A percentile compares a stretch with the other conserved stretches of the same genome.
Conservation (phyloP, 2,888 invertebrate species). For the Heterodera filipjevi region DNA sequence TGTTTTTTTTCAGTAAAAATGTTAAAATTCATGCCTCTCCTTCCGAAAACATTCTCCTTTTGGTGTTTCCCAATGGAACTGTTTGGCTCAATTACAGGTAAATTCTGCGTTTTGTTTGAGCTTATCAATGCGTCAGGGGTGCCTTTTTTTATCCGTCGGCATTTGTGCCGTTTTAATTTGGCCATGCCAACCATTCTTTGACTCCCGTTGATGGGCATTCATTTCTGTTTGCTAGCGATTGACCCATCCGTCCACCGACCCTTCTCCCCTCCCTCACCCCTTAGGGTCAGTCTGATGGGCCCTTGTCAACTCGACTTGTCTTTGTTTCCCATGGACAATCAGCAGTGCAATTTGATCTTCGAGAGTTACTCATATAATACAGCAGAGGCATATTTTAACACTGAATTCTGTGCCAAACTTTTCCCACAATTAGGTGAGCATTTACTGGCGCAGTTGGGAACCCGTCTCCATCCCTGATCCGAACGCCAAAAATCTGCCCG, state of each 20-base stretch:
- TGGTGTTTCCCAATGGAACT: conserved; percentile 65
- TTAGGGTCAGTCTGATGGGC: conserved; percentile 51
- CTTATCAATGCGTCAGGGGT: no score
- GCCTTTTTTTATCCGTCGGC: no score
- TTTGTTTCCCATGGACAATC: conserved; percentile 61
- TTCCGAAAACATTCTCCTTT: conserved; percentile 59
- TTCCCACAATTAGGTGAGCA: conserved; percentile 47
- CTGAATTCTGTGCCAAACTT: background rate
- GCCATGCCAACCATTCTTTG: background rate
- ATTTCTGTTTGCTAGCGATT: no score
- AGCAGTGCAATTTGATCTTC: conserved; percentile 63
- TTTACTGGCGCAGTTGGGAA: conserved; percentile 64
- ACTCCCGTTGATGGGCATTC: no score
- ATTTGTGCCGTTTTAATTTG: background rate
- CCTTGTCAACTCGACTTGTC: conserved; percentile 63
- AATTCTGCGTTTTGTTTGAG: no score
- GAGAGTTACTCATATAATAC: conserved; percentile 65
- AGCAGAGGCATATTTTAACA: conserved; percentile 49
- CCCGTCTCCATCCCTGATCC: conserved; percentile 64
- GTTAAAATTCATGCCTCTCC: conserved; percentile 65
- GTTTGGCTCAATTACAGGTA: conserved; percentile 43
- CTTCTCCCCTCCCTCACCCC: no score
- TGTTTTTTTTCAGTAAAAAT: conserved; percentile 63
- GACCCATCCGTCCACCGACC: no score
- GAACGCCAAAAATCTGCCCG: conserved; percentile 60